These are phyloP conservation scores for Caerostris darwini DNA, from an alignment of 1,140 invertebrate species.

Conservation along the genomic window DNA sequence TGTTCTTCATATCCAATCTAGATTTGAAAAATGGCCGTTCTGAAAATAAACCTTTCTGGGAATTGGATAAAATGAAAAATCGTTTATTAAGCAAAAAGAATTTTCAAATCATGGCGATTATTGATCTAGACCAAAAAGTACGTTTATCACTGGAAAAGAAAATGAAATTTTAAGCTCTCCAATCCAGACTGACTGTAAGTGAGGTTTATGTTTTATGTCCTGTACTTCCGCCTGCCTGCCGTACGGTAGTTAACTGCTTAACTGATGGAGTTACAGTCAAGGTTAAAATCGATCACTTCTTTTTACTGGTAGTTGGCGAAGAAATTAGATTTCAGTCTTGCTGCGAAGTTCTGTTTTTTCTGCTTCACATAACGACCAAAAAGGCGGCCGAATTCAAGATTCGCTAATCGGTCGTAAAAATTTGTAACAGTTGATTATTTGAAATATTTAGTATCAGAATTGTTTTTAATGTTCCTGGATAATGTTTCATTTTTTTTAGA, in stretches of 20 bases:
- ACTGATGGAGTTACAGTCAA: neutral
- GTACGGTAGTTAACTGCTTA: neutral
- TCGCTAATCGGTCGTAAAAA: neutral
- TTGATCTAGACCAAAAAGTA: neutral
- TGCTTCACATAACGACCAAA: neutral
- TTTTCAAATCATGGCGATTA: slow-evolving; percentile 13
- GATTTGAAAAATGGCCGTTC: slow-evolving; percentile 22
- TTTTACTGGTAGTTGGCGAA: neutral
- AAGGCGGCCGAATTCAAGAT: neutral
- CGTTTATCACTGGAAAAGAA: neutral
- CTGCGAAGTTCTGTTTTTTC: neutral
- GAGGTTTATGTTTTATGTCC: neutral
- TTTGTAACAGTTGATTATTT: neutral
- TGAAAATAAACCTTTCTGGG: neutral
- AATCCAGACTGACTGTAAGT: neutral
- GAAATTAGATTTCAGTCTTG: neutral
- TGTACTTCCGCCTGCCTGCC: neutral
- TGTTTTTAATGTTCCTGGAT: no score
- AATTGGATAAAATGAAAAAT: neutral
- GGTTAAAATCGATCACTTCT: neutral
- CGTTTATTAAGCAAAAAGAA: neutral
- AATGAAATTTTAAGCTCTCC: slow-evolving; percentile 25
- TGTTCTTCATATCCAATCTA: neutral
- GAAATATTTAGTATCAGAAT: neutral
- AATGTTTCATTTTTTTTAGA: no score